Percentiles rank a stretch among this genome's conserved stretches.
Conservation (phyloP, 2,113 vertebrate species). For the Lathamus discolor region DNA sequence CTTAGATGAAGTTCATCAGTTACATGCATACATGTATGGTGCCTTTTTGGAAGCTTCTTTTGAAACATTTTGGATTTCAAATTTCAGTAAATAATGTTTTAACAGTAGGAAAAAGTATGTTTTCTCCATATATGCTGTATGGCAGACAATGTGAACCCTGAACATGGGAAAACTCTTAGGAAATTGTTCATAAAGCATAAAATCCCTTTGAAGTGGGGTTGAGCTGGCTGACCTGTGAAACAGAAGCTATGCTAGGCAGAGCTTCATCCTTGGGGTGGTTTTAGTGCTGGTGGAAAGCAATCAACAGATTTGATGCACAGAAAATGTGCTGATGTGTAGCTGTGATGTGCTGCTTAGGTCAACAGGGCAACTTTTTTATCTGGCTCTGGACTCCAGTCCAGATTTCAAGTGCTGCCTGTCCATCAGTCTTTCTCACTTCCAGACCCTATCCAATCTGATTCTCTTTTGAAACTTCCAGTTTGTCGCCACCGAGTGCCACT, state of each 20-base stretch:
- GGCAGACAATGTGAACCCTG: not conserved
- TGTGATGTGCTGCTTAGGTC: not conserved
- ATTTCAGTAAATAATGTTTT: constrained; percentile 9
- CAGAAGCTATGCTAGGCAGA: not conserved
- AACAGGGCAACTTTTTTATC: not conserved
- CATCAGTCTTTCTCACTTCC: not conserved
- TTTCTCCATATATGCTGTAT: not conserved
- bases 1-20: constrained; percentile 9
- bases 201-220: not conserved
- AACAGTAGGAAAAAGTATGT: not conserved
- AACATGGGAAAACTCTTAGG: not conserved
- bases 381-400: not conserved
- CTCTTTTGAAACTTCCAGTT: not conserved
- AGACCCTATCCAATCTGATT: not conserved
- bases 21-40: not conserved
- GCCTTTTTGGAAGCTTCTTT: constrained; percentile 28
- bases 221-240: not conserved
- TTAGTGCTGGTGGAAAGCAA: not conserved
- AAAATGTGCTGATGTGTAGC: not conserved
- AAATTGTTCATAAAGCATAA: not conserved
- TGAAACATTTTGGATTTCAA: not conserved
- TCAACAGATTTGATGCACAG: not conserved
- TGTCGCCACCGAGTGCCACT: not conserved
- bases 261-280: not conserved
- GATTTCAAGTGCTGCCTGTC: not conserved